These are phyloP conservation scores for Ephydatia muelleri DNA, from an alignment of 37 sponge, comb jelly and placozoan genomes.

Conservation along the genomic window DNA sequence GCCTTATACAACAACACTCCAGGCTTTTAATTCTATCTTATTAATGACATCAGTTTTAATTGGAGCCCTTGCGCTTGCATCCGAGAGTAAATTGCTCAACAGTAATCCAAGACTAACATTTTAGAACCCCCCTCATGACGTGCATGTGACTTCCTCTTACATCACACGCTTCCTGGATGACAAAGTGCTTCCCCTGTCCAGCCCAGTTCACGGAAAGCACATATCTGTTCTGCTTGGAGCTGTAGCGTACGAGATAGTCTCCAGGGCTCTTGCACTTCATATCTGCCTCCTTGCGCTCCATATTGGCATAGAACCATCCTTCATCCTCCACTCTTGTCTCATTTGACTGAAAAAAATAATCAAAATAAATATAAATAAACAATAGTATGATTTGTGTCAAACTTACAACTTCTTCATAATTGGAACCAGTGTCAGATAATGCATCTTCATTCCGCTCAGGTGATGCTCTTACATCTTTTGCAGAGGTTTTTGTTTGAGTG, in stretches of 20 bases:
- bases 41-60: too few relatives aligned
- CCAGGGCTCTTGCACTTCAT: slow-evolving; percentile 72
- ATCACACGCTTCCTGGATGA: slow-evolving; percentile 77
- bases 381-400: too few relatives aligned
- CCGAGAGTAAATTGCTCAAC: too few relatives aligned
- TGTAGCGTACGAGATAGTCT: slow-evolving; percentile 88
- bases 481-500: too few relatives aligned
- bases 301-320: slow-evolving; percentile 85
- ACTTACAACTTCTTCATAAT: not conserved
- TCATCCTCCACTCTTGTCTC: slow-evolving; percentile 83
- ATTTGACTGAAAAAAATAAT: too few relatives aligned
- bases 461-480: not conserved
- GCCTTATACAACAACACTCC: too few relatives aligned
- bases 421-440: not conserved
- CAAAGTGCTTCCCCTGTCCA: slow-evolving; percentile 74
- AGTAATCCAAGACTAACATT: too few relatives aligned
- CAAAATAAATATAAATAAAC: too few relatives aligned
- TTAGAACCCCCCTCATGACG: too few relatives aligned
- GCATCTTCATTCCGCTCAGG: not conserved
- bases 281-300: slow-evolving; percentile 81
- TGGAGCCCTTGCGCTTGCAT: too few relatives aligned
- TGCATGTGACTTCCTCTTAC: too few relatives aligned
- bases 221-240: slow-evolving; percentile 55
- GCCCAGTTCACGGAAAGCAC: slow-evolving; percentile 76
- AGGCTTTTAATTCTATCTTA: too few relatives aligned